Evolutionary conservation across 2,888 invertebrate genomes (phyloP).

Genomic region (Ormyrus nitidulus): DNA sequence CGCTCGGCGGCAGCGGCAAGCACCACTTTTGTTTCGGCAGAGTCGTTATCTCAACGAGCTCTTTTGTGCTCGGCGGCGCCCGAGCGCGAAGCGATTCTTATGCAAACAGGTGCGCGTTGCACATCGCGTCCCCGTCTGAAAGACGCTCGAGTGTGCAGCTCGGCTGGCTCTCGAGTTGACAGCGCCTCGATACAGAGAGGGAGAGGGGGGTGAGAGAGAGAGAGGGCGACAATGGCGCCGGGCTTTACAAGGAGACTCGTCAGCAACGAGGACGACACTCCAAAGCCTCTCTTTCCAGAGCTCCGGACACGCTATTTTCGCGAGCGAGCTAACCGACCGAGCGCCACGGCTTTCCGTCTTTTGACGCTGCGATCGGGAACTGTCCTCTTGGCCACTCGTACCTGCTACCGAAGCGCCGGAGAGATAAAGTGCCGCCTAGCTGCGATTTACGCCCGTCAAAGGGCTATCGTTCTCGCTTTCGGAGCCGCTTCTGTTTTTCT

Average conservation of each 20-base stretch:
- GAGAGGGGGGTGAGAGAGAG: not conserved
- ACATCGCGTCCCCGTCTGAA: constrained; percentile 53
- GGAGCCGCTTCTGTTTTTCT: too few species aligned
- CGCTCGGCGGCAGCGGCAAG: not conserved
- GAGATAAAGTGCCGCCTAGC: not conserved
- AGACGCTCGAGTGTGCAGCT: constrained; percentile 34
- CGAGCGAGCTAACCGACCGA: not conserved
- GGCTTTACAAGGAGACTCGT: constrained; percentile 11
- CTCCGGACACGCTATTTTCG: not conserved
- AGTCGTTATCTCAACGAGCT: constrained; percentile 38
- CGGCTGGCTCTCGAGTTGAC: not conserved
- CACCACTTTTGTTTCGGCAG: constrained; percentile 38
- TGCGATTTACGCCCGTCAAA: too few species aligned
- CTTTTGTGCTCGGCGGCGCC: not conserved
- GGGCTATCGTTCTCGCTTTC: too few species aligned
- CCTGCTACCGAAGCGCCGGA: not conserved
- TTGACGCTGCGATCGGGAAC: constrained; percentile 25
- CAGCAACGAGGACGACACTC: constrained; percentile 47
- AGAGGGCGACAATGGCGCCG: constrained; percentile 22
- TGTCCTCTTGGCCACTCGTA: constrained; percentile 10
- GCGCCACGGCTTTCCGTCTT: constrained; percentile 19
- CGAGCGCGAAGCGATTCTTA: constrained; percentile 37
- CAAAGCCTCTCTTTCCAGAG: not conserved
- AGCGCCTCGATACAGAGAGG: constrained; percentile 26
- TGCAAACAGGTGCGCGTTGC: constrained; percentile 49